Conservation (phyloP, 2,797 vertebrate species). For the Sebastes miniatus region DNA sequence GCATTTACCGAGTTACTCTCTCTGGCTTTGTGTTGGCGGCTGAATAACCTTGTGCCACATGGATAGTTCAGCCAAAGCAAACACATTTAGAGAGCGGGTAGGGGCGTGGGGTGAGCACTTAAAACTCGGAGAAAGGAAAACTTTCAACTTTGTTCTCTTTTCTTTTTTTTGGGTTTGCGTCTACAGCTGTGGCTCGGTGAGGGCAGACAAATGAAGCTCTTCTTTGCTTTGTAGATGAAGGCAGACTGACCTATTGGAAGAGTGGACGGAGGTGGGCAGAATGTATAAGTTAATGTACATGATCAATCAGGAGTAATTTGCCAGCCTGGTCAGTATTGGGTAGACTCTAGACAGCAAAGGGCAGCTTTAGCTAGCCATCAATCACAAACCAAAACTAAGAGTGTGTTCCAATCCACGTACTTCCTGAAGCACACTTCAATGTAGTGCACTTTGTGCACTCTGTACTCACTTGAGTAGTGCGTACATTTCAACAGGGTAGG, state of each 20-base stretch:
- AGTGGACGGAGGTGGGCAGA: background rate
- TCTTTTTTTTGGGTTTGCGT: background rate
- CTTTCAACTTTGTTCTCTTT: background rate
- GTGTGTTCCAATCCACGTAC: background rate
- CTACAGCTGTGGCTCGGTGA: background rate
- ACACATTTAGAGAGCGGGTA: slow-evolving; percentile 1
- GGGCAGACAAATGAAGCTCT: background rate
- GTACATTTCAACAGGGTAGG: no score
- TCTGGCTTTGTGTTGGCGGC: slow-evolving; percentile 6
- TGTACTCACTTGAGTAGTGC: no score
- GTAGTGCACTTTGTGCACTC: no score
- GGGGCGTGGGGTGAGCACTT: slow-evolving; percentile 10
- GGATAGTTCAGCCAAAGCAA: slow-evolving; percentile 21
- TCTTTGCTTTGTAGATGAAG: background rate
- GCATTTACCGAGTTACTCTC: slow-evolving; percentile 3
- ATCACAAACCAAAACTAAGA: background rate
- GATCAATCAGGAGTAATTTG: background rate
- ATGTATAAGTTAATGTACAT: slow-evolving; percentile 17
- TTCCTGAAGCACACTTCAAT: no score
- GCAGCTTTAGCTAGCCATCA: background rate
- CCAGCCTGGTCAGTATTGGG: background rate
- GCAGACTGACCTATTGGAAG: slow-evolving; percentile 11
- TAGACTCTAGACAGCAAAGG: background rate
- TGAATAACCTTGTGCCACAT: slow-evolving; percentile 31
- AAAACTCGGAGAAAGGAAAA: slow-evolving; percentile 1